Conservation (phyloP, 2,888 invertebrate species). For the Periphyllus acericola region DNA sequence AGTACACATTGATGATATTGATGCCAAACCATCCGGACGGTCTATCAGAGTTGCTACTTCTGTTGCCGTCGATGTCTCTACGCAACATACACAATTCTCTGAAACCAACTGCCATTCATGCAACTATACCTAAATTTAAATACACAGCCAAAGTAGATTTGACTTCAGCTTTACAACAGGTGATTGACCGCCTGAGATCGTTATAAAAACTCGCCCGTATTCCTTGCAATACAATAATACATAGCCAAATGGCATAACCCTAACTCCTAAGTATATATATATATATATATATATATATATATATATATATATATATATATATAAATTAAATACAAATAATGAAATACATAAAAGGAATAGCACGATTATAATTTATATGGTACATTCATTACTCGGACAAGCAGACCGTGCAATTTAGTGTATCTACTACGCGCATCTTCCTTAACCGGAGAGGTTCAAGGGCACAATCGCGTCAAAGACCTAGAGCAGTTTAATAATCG, state of each 20-base stretch:
- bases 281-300: no score
- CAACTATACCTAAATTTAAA: conserved; percentile 83
- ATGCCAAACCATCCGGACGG: conserved; percentile 74
- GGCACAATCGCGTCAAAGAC: conserved; percentile 47
- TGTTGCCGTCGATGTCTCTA: conserved; percentile 74
- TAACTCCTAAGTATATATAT: no score
- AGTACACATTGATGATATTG: conserved; percentile 80
- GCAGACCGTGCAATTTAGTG: conserved; percentile 55
- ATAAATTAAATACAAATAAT: neutral
- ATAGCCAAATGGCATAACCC: no score
- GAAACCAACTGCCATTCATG: conserved; percentile 77
- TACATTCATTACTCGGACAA: conserved; percentile 32
- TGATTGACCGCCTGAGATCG: conserved; percentile 67
- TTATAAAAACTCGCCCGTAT: neutral
- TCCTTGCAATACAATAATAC: neutral
- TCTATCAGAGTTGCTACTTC: conserved; percentile 74
- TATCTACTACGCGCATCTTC: neutral
- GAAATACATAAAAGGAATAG: neutral
- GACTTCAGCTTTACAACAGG: conserved; percentile 84
- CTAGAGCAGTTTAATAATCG: conserved; percentile 7
- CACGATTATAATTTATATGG: neutral
- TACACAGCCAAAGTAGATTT: conserved; percentile 82
- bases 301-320: no score
- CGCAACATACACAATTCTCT: conserved; percentile 77
- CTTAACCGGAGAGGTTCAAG: conserved; percentile 53